Conservation (phyloP, 2,113 vertebrate genomes). For the Alligator mississippiensis region DNA sequence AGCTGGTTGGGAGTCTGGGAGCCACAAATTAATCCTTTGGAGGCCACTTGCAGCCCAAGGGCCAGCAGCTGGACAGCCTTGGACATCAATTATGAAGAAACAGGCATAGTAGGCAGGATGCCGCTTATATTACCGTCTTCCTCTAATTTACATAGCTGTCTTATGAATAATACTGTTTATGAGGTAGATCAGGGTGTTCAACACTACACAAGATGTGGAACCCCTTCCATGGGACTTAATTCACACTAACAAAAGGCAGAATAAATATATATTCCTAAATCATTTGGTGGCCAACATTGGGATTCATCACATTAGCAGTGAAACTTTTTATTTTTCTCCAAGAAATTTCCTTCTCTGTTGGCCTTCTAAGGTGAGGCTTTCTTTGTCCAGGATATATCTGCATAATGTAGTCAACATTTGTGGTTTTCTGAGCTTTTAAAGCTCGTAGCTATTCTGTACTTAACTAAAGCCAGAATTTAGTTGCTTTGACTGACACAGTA, state of each 20-base stretch:
- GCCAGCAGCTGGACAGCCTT: no score
- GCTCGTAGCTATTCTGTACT: conserved; percentile 55
- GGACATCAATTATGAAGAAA: background rate
- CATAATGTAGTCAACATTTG: background rate
- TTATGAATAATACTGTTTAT: background rate
- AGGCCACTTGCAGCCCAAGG: no score
- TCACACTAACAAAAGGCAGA: background rate
- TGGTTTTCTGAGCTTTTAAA: background rate
- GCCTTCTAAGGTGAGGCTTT: background rate
- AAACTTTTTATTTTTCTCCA: background rate
- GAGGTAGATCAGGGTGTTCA: background rate
- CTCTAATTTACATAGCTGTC: background rate
- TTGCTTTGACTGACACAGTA: conserved; percentile 62
- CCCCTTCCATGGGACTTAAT: background rate
- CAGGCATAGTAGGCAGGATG: background rate
- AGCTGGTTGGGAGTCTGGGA: no score
- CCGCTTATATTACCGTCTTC: background rate
- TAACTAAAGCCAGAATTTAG: conserved; percentile 44
- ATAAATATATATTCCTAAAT: background rate
- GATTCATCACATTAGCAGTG: background rate
- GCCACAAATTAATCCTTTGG: no score
- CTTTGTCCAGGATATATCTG: background rate
- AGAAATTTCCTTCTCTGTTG: background rate
- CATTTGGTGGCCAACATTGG: background rate
- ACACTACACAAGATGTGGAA: background rate